Percentiles rank a stretch among this genome's conserved stretches.
phyloP scores from a whole-genome alignment of 2,888 invertebrate genomes.

The Acrobasis suavella region DNA sequence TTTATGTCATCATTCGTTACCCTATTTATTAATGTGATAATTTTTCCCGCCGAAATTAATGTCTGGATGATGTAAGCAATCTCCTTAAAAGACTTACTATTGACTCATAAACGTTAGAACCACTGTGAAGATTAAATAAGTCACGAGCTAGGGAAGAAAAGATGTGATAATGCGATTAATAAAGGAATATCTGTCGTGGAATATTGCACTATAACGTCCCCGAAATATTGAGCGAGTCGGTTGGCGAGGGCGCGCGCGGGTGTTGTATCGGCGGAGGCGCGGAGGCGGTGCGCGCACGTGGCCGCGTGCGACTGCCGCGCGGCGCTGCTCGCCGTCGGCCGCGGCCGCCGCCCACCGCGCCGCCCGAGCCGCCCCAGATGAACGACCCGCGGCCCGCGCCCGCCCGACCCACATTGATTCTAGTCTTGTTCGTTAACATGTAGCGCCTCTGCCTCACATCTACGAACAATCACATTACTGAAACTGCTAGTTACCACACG shows the following conservation, averaged over 20 bases:
- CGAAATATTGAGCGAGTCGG: conserved; percentile 62
- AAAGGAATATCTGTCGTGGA: conserved; percentile 25
- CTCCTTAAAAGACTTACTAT: conserved; percentile 62
- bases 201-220: conserved; percentile 30
- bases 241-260: conserved; percentile 56
- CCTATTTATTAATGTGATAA: conserved; percentile 25
- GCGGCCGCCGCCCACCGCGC: too few species aligned
- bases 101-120: conserved; percentile 64
- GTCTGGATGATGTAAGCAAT: conserved; percentile 70
- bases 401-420: conserved; percentile 43
- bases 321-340: conserved; percentile 47
- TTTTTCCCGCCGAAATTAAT: conserved; percentile 74
- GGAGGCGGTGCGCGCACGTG: conserved; percentile 74
- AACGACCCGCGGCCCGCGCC: conserved; percentile 41
- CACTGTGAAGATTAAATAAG: conserved; percentile 34
- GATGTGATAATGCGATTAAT: conserved; percentile 26
- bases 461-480: conserved; percentile 16
- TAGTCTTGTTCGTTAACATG: conserved; percentile 31
- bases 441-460: conserved; percentile 18
- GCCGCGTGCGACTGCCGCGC: conserved; percentile 76
- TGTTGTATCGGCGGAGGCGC: conserved; percentile 53
- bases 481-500: conserved; percentile 16
- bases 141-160: conserved; percentile 9
- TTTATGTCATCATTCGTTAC: conserved; percentile 32
- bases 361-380: conserved; percentile 48